phyloP scores from a whole-genome alignment of 2,888 invertebrate species.

The Zeuzera pyrina region DNA sequence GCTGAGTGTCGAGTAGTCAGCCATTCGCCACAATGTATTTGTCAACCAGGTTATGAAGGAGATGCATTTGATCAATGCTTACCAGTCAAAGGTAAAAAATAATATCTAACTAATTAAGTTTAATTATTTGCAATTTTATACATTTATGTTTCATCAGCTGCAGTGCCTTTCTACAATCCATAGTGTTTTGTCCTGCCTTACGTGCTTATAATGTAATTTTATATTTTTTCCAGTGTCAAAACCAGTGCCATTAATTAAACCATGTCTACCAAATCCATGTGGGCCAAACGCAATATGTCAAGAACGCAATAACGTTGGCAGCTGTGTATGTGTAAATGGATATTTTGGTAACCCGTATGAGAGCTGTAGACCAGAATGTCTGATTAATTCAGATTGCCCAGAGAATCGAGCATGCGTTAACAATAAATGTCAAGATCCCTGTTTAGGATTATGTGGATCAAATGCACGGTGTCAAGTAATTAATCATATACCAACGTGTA shows the following conservation, averaged over 20 bases:
- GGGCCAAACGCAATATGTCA: slow-evolving; percentile 79
- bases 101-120: not conserved
- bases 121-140: not conserved
- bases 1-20: slow-evolving; percentile 86
- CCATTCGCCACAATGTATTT: slow-evolving; percentile 89
- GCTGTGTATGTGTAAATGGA: slow-evolving; percentile 79
- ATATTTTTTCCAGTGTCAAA: slow-evolving; percentile 23
- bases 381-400: slow-evolving; percentile 78
- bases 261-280: slow-evolving; percentile 77
- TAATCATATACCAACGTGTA: slow-evolving; percentile 83
- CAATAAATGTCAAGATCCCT: slow-evolving; percentile 80
- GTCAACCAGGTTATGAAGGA: slow-evolving; percentile 79
- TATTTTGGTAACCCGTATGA: slow-evolving; percentile 81
- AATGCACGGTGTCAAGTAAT: slow-evolving; percentile 83
- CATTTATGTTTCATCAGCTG: not conserved
- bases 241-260: slow-evolving; percentile 36
- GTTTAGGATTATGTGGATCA: slow-evolving; percentile 83
- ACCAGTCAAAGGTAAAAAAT: slow-evolving; percentile 38
- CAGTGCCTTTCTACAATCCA: not conserved
- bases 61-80: slow-evolving; percentile 84
- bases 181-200: not conserved
- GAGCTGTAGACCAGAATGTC: slow-evolving; percentile 82
- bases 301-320: slow-evolving; percentile 76
- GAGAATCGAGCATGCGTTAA: slow-evolving; percentile 77
- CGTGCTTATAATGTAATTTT: not conserved